These are phyloP conservation scores for Norana najaformis DNA, from an alignment of 2,888 invertebrate genomes.

Conservation along the genomic window DNA sequence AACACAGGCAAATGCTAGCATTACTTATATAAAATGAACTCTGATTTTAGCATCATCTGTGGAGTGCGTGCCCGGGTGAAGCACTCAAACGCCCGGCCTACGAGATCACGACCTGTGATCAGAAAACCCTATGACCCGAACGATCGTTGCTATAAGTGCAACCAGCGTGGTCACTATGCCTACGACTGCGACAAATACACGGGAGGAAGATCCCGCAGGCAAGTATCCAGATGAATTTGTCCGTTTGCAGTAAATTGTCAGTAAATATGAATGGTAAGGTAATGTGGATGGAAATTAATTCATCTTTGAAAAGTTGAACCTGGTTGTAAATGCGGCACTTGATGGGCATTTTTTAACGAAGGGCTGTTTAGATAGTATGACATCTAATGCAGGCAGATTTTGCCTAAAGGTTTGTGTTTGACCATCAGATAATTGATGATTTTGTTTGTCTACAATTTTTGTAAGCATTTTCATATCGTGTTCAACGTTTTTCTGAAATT, in stretches of 20 bases:
- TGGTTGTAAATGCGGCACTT: no score
- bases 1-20: background rate
- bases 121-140: slow-evolving; percentile 74
- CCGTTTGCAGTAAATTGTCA: background rate
- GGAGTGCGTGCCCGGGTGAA: background rate
- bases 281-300: no score
- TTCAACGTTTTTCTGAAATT: background rate
- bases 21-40: background rate
- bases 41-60: background rate
- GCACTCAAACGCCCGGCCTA: slow-evolving; percentile 8
- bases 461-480: background rate
- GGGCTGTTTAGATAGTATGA: background rate
- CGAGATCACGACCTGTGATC: slow-evolving; percentile 19
- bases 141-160: slow-evolving; percentile 91
- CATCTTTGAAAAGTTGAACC: no score
- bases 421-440: background rate
- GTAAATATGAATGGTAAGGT: no score
- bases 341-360: background rate
- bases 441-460: background rate
- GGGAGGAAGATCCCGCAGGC: slow-evolving; percentile 23
- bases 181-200: slow-evolving; percentile 72
- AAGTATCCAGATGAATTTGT: background rate
- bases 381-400: background rate
- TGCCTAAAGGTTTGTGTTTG: background rate
- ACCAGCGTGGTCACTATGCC: slow-evolving; percentile 89